Conservation (phyloP, 2,797 vertebrate species). For the Sebastes umbrosus region DNA sequence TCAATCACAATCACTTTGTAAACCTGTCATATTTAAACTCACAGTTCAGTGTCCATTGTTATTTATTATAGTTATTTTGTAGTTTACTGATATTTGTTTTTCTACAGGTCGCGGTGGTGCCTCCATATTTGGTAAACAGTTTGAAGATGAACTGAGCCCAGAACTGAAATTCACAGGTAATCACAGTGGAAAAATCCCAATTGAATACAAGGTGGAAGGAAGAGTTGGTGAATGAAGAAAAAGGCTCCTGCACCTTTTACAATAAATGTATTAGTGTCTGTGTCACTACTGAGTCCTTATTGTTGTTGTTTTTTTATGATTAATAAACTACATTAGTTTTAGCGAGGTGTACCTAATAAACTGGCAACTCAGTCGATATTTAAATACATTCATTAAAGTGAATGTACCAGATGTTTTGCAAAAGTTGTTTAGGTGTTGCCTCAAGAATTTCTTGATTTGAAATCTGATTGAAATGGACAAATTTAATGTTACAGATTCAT, state of each 20-base stretch:
- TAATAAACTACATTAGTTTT: not conserved
- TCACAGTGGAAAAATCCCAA: not conserved
- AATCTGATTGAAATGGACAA: not conserved
- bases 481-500: not conserved
- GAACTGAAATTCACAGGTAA: slow-evolving; percentile 93
- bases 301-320: not conserved
- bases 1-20: not conserved
- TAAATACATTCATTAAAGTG: not conserved
- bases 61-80: not conserved
- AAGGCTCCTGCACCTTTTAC: not conserved
- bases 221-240: not conserved
- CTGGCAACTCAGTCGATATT: not conserved
- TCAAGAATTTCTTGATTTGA: not conserved
- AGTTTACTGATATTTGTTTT: slow-evolving; percentile 1
- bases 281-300: not conserved
- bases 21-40: not conserved
- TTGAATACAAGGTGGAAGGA: not conserved
- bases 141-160: slow-evolving; percentile 91
- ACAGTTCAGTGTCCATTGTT: not conserved
- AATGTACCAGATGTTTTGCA: not conserved
- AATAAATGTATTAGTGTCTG: not conserved
- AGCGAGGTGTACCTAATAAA: not conserved
- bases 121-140: slow-evolving; percentile 92
- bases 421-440: not conserved
- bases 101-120: slow-evolving; percentile 89